Conservation (phyloP, 2,113 vertebrate genomes). For the Sorex fumeus region DNA sequence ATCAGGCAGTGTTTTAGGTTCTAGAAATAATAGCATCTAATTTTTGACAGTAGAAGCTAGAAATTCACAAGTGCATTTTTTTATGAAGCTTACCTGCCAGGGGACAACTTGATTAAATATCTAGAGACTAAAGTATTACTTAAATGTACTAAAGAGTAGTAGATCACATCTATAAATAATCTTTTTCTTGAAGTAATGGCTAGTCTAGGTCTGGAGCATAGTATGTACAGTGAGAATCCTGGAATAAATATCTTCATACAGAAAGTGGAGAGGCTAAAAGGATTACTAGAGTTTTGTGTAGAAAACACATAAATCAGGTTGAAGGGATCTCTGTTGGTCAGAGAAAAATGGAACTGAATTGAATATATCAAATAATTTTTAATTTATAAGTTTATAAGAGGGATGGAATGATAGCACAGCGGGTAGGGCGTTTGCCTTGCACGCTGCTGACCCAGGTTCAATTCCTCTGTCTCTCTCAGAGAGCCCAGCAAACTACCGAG, state of each 20-base stretch:
- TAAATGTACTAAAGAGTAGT: not conserved
- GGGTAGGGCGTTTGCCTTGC: too few relatives aligned
- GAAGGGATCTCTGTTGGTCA: not conserved
- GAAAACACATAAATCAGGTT: not conserved
- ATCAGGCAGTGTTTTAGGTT: not conserved
- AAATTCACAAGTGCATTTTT: not conserved
- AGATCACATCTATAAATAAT: not conserved
- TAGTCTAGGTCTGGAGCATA: not conserved
- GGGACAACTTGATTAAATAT: not conserved
- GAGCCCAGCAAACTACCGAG: too few relatives aligned
- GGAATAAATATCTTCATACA: not conserved
- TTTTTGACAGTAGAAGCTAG: not conserved
- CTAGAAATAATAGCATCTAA: not conserved
- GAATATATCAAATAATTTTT: not conserved
- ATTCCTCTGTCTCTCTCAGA: too few relatives aligned
- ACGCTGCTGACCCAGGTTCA: too few relatives aligned
- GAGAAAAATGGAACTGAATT: constrained; percentile 43
- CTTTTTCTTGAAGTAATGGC: not conserved
- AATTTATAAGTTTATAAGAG: constrained; percentile 19
- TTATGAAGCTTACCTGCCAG: not conserved
- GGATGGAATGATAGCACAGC: too few relatives aligned
- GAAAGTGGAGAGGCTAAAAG: not conserved
- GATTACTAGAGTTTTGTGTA: not conserved
- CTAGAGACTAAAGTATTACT: not conserved
- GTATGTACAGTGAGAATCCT: not conserved